Conservation (phyloP, 2,797 vertebrate genomes). For the Rhinella marina region DNA sequence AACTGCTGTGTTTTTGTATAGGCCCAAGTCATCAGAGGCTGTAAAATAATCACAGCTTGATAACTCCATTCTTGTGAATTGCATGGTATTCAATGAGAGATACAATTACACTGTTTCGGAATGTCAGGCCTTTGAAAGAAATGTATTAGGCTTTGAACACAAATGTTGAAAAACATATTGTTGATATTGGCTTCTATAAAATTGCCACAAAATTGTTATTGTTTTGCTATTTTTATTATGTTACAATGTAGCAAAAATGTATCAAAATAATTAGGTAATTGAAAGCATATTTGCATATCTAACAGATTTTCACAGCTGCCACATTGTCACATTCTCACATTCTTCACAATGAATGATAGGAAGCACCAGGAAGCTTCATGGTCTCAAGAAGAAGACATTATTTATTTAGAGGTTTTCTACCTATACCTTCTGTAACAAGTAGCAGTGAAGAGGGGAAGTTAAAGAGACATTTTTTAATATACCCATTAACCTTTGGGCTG, state of each 20-base stretch:
- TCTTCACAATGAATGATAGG: constrained; percentile 32
- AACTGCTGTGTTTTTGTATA: constrained; percentile 49
- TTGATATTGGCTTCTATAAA: background rate
- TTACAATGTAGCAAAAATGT: background rate
- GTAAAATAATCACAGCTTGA: constrained; percentile 54
- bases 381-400: constrained; percentile 23
- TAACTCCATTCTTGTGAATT: constrained; percentile 42
- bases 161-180: constrained; percentile 12
- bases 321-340: constrained; percentile 51
- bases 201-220: background rate
- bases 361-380: constrained; percentile 17
- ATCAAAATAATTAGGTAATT: constrained; percentile 37
- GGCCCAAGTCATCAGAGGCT: constrained; percentile 25
- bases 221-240: background rate
- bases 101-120: constrained; percentile 33
- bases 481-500: constrained; percentile 10
- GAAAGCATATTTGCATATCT: constrained; percentile 16
- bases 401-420: constrained; percentile 24
- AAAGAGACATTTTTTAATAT: constrained; percentile 28
- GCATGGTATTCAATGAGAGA: constrained; percentile 29
- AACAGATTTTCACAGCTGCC: constrained; percentile 31
- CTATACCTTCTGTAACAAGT: constrained; percentile 17
- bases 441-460: constrained; percentile 15
- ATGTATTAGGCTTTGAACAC: constrained; percentile 10
- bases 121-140: constrained; percentile 29